Evolutionary conservation across 2,797 vertebrate genomes (phyloP).

Genomic region (Myotis planiceps): DNA sequence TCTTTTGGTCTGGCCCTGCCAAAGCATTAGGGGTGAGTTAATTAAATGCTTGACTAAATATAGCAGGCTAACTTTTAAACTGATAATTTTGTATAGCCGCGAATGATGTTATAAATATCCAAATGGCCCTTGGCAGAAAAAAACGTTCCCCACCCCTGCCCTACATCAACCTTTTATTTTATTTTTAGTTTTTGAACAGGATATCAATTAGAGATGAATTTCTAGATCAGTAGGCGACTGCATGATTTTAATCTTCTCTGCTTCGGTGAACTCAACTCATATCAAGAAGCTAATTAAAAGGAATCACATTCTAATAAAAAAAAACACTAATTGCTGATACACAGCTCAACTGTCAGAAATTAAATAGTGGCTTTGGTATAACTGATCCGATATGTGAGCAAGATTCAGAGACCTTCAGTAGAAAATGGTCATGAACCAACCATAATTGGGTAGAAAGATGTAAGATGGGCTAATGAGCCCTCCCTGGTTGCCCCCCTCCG

Average conservation of each 20-base stretch:
- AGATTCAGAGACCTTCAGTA: neutral
- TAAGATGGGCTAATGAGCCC: neutral
- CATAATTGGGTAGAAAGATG: rapidly evolving
- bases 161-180: neutral
- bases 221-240: neutral
- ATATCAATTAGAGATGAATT: neutral
- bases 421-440: neutral
- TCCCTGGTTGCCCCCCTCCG: neutral
- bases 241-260: slow-evolving; percentile 36
- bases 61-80: too few species aligned
- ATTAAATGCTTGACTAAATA: too few species aligned
- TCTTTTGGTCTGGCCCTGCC: too few species aligned
- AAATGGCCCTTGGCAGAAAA: too few species aligned
- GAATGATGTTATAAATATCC: too few species aligned
- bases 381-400: neutral
- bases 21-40: too few species aligned
- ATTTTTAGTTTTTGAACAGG: neutral
- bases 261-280: slow-evolving; percentile 22
- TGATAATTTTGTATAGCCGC: too few species aligned
- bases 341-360: neutral
- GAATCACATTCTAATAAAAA: neutral
- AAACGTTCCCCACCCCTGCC: too few species aligned
- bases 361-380: neutral
- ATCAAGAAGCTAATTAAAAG: slow-evolving; percentile 53
- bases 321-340: neutral